Base-by-base conservation (phyloP, 30 jellyfish, hydroid and myxozoan species). In the Hydra vulgaris region DNA sequence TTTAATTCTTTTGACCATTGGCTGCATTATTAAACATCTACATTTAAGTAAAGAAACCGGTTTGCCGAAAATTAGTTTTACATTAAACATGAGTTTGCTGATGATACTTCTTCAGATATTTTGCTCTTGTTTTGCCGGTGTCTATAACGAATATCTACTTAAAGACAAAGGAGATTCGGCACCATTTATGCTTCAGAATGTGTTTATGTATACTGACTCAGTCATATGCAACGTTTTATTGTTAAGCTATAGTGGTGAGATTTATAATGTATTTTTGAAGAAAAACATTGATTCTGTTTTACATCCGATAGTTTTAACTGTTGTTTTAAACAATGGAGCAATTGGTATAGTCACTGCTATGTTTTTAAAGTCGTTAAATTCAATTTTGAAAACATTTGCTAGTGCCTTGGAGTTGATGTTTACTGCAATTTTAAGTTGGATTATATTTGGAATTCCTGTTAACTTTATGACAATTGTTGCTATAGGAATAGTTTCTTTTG, bases 111-210 rank as follows among this genome's bases (percentile, higher is more conserved):
- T 92, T 19, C 98, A 92, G 76, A 95, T 92, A 40, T 88, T 92
- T 75, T 92, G 98, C 75, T 92, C 98, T 15, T 92, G 98, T 72
- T 87, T 92, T 81, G 98, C 98, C 55, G 98, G 98, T 26, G 98
- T 92, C 24, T 92, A 92, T 89, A 92, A 92, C 83, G 98, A 92
- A 74, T 92, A 92, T 79, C 85, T 92, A 15, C 78, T 92, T 84
- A 92, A 91, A 77, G 98, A 95, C 0, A 87, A 88, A 61, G 95
- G 96, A 8, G 98, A 95, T 0, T 95, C 87, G 16, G 95, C 77
- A 23, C 96, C 98, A 7, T 92, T 92, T 70, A 92, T 92, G 98
- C 74, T 92, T 26, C 98, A 92, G 80, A 92, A 92, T 69, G 96
- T 87, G 52, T 92, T 92, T 83, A 92, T 92, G 98, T 92, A 92